Base-by-base conservation (phyloP, 2,797 vertebrate genomes). In the Rhinophrynus dorsalis region DNA sequence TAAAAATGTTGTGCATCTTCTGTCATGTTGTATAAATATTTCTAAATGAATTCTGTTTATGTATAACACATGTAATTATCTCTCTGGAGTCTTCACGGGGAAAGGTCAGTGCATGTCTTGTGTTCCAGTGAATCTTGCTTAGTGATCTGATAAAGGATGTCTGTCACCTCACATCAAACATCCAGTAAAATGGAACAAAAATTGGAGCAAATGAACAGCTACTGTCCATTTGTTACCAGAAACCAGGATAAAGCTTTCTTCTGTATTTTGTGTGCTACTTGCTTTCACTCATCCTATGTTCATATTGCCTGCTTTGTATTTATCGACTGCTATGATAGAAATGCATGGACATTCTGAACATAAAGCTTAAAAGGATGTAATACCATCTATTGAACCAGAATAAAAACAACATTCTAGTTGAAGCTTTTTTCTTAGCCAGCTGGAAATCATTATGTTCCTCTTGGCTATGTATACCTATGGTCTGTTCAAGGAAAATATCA, bases 141-240 rank as follows among this genome's bases (percentile, higher is more conserved):
- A 65, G 69, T 72, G 69, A 72, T 72, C 61, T 72, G 68, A 72
- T 65, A 66, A 65, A 65, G 54, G 54, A 72, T 66, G 42, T 72
- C 44, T 72, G 61, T 72, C 69, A 72, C 54, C 21, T 65, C 35
- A 33, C 20, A 17, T 66, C 69, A 72, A 37, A 57, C 40, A 50
- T 51, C 52, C 59, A 32, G 29, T 12, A 38, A 42, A 56, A 44
- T 17, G 44, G 40, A 42, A 57, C 60, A 65, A 24, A 66, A 58
- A 44, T 33, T 42, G 50, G 54, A 59, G 35, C 44, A 65, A 37
- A 66, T 65, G 51, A 44, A 33, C 61, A 66, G 61, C 52, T 65
- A 65, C 61, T 72, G 54, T 17, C 42, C 38, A 38, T 66, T 72
- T 72, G 69, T 59, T 54, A 52, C 20, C 51, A 42, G 24, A 66